Percentiles rank a stretch among this genome's conserved stretches.
phyloP scores from a whole-genome alignment of 2,888 invertebrate species.

The Ophion obscuratus region DNA sequence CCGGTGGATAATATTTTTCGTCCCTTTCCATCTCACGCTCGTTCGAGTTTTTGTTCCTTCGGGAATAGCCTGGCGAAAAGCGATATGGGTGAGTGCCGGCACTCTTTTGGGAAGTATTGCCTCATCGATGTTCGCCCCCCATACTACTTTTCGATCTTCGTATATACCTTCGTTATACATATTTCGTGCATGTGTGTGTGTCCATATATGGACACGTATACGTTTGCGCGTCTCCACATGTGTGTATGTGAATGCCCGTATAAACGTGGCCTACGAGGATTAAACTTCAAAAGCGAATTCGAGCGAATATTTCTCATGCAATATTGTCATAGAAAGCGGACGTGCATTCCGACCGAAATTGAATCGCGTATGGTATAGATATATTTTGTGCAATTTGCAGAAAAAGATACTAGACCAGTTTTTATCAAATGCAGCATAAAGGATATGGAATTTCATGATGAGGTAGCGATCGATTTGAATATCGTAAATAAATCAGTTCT shows the following conservation, averaged over 20 bases:
- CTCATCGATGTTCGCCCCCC: constrained; percentile 43
- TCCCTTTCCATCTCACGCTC: constrained; percentile 31
- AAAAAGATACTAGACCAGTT: background rate
- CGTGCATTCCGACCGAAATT: constrained; percentile 40
- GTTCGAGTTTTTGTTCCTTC: constrained; percentile 48
- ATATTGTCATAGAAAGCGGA: constrained; percentile 7
- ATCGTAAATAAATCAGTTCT: background rate
- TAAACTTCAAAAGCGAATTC: constrained; percentile 54
- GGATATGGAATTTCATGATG: background rate
- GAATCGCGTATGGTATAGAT: constrained; percentile 38
- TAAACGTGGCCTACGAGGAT: constrained; percentile 55
- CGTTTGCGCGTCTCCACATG: no score
- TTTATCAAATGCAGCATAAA: background rate
- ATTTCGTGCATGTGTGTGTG: background rate
- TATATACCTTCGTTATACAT: constrained; percentile 17
- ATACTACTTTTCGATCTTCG: constrained; percentile 37
- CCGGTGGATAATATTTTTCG: constrained; percentile 67
- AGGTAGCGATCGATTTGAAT: background rate
- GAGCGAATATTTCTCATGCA: constrained; percentile 47
- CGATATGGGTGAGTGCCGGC: constrained; percentile 30
- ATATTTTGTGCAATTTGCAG: background rate
- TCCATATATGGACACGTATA: background rate
- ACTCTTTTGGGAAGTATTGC: constrained; percentile 62
- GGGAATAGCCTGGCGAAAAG: constrained; percentile 54
- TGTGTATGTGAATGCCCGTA: background rate